phyloP scores from a whole-genome alignment of 2,888 invertebrate species.

The Chamaedrilus cognettii region DNA sequence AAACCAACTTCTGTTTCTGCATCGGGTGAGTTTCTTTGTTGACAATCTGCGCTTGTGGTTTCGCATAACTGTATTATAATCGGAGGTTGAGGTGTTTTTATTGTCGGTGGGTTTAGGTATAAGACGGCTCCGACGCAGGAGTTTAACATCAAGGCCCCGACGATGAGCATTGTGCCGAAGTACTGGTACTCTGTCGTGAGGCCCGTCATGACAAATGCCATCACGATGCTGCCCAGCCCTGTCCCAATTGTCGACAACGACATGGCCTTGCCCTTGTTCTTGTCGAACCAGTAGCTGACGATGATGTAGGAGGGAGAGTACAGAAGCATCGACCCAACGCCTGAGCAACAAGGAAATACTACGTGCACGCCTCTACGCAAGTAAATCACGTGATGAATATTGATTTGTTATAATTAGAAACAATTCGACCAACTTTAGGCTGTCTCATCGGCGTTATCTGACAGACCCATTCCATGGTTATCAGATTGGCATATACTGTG shows the following conservation, averaged over 20 bases:
- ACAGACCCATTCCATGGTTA: too few relatives aligned
- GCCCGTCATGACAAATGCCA: constrained; percentile 22
- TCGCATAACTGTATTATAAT: too few relatives aligned
- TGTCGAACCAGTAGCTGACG: constrained; percentile 29
- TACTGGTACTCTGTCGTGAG: constrained; percentile 25
- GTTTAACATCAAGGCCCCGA: constrained; percentile 29
- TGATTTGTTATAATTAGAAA: too few relatives aligned
- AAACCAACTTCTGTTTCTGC: not conserved
- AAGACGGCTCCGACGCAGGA: constrained; percentile 23
- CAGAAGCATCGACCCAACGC: constrained; percentile 3
- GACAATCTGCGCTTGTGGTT: too few relatives aligned
- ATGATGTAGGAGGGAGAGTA: constrained; percentile 10
- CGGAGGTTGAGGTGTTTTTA: too few relatives aligned
- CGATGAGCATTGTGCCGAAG: constrained; percentile 31
- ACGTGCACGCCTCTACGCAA: too few relatives aligned
- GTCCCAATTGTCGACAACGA: constrained; percentile 32
- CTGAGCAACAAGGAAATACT: not conserved
- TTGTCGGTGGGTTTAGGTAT: constrained; percentile 12
- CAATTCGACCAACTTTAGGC: too few relatives aligned
- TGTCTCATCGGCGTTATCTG: too few relatives aligned
- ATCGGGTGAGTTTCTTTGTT: not conserved
- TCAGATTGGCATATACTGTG: too few relatives aligned
- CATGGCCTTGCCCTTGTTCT: constrained; percentile 36
- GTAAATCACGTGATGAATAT: too few relatives aligned
- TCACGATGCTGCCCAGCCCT: constrained; percentile 32